phyloP scores from a whole-genome alignment of 2,113 vertebrate genomes.

The Cyrtonyx montezumae region DNA sequence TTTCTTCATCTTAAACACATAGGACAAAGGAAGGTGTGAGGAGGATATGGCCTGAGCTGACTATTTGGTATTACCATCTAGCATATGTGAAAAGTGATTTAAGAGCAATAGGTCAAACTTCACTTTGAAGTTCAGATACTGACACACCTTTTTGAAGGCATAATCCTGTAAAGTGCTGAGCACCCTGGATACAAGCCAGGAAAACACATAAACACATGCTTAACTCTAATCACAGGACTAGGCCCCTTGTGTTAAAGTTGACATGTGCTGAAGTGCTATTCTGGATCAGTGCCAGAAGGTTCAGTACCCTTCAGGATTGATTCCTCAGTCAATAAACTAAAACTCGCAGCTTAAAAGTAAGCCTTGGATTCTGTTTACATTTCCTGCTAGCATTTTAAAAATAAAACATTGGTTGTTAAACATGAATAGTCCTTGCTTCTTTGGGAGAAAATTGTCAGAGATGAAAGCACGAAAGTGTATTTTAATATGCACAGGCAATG shows the following conservation, averaged over 20 bases:
- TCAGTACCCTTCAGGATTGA: slow-evolving; percentile 46
- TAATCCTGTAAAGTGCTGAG: slow-evolving; percentile 30
- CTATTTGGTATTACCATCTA: background rate
- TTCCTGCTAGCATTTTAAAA: slow-evolving; percentile 44
- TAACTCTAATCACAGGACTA: slow-evolving; percentile 57
- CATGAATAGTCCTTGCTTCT: background rate
- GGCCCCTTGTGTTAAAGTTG: slow-evolving; percentile 40
- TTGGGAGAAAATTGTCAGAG: slow-evolving; percentile 1
- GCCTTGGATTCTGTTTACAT: slow-evolving; percentile 39
- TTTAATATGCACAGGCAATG: background rate
- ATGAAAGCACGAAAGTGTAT: background rate
- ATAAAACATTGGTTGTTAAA: background rate
- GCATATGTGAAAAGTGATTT: slow-evolving; percentile 44
- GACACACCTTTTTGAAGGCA: slow-evolving; percentile 21
- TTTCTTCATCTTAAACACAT: slow-evolving; percentile 8
- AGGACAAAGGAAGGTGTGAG: slow-evolving; percentile 29
- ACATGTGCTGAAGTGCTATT: slow-evolving; percentile 54
- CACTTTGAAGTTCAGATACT: slow-evolving; percentile 57
- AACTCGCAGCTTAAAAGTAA: slow-evolving; percentile 3
- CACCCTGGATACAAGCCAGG: slow-evolving; percentile 41
- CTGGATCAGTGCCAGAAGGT: slow-evolving; percentile 32
- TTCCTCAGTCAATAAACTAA: slow-evolving; percentile 40
- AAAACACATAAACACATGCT: slow-evolving; percentile 63
- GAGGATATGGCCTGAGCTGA: background rate
- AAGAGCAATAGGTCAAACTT: slow-evolving; percentile 37